Percentiles rank a stretch among this genome's conserved stretches.
phyloP scores from a whole-genome alignment of 2,797 vertebrate genomes.

The Gephyroberyx darwinii region DNA sequence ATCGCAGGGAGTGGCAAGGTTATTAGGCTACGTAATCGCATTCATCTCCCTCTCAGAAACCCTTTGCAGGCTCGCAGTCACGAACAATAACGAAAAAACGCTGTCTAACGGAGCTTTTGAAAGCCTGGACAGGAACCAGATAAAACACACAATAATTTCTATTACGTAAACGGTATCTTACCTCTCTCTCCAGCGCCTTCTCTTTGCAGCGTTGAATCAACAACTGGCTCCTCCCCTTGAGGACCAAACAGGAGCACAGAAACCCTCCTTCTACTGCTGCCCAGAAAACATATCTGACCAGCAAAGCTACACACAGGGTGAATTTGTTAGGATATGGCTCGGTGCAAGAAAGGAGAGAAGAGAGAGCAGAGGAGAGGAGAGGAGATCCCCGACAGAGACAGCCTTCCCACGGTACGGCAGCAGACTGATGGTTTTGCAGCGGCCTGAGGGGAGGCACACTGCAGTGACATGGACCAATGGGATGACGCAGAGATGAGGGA shows the following conservation, averaged over 20 bases:
- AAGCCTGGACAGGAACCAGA: slow-evolving; percentile 24
- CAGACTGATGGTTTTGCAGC: slow-evolving; percentile 33
- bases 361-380: slow-evolving; percentile 32
- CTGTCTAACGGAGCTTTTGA: slow-evolving; percentile 16
- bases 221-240: slow-evolving; percentile 82
- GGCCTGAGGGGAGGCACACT: slow-evolving; percentile 65
- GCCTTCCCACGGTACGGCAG: slow-evolving; percentile 31
- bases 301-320: slow-evolving; percentile 29
- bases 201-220: slow-evolving; percentile 75
- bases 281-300: slow-evolving; percentile 43
- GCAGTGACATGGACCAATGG: slow-evolving; percentile 71
- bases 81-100: background rate
- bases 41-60: slow-evolving; percentile 48
- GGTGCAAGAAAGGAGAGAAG: slow-evolving; percentile 25
- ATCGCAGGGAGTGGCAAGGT: slow-evolving; percentile 86
- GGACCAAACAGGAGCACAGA: slow-evolving; percentile 65
- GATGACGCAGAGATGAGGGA: slow-evolving; percentile 73
- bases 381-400: slow-evolving; percentile 62
- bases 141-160: slow-evolving; percentile 49
- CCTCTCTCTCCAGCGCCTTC: slow-evolving; percentile 74
- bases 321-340: slow-evolving; percentile 20
- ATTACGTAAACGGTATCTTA: slow-evolving; percentile 75
- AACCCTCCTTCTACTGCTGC: slow-evolving; percentile 64
- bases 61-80: background rate
- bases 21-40: slow-evolving; percentile 65